Base-by-base conservation (phyloP, 2,113 vertebrate species). In the Lepus timidus region DNA sequence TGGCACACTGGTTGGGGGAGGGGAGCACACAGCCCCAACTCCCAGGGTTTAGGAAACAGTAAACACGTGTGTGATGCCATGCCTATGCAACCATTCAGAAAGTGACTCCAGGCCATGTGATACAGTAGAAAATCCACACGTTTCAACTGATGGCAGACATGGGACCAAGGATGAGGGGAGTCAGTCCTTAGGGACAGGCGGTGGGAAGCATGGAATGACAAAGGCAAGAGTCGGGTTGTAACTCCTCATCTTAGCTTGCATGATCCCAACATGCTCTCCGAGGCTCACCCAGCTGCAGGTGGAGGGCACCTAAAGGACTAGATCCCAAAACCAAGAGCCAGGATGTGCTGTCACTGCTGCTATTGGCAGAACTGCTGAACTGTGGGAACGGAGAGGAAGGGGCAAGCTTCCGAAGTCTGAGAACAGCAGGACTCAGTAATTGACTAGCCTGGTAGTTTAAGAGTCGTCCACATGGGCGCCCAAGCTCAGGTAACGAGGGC, bases 21-120 rank as follows among this genome's bases (percentile, higher is more conserved):
- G 31, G 71, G 7, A 36, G 11, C 25, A 62, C 4, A 51, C 13
- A 36, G 44, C 5, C 8, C 31, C 51, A 3, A 31, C 70, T 23
- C 52, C 87, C 51, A 2, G 33, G 90, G 58, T 83, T 90, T 82
- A 80, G 39, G 87, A 83, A 95, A 88, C 27, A 93, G 23, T 67
- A 95, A 84, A 68, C 64, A 80, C 52, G 84, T 82, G 62, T 65
- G 67, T 90, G 94, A 87, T n/a, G 16, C 29, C 10, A 19, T 22
- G 7, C 8, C 29, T 1, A 0, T 61, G 11, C 2, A 16, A 11
- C 31, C 20, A 9, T 68, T 75, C 23, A 78, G 64, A 91, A 55
- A 58, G 51, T 29, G 61, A 10, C 19, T 55, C 71, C 25, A 65
- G 19, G 70, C 17, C 73, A 16, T 9, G 36, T 79, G 33, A 55